These are phyloP conservation scores for Dione juno DNA, from an alignment of 2,888 invertebrate genomes.

Conservation along the genomic window DNA sequence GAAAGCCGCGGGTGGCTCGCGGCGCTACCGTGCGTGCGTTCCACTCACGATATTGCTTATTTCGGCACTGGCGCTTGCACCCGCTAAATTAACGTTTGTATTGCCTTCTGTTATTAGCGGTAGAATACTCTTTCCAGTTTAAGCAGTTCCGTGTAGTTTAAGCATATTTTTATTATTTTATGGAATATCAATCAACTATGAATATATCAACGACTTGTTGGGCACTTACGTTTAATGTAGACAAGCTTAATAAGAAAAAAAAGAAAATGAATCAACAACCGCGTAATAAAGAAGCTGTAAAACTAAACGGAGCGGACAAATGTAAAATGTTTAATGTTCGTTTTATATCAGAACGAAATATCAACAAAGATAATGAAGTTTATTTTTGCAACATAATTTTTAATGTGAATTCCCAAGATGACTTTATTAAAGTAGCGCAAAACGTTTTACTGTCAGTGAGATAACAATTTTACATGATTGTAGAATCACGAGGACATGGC, in stretches of 20 bases:
- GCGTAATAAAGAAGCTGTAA: constrained; percentile 65
- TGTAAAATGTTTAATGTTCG: constrained; percentile 8
- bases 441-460: constrained; percentile 19
- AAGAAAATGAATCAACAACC: constrained; percentile 22
- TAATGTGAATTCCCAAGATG: constrained; percentile 32
- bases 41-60: constrained; percentile 76
- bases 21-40: constrained; percentile 77
- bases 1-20: constrained; percentile 74
- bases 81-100: constrained; percentile 75
- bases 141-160: constrained; percentile 54
- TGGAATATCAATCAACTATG: background rate
- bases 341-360: constrained; percentile 20
- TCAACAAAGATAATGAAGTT: constrained; percentile 7
- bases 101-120: constrained; percentile 77
- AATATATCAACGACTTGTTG: background rate
- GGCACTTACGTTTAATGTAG: background rate
- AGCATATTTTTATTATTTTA: background rate
- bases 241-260: background rate
- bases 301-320: constrained; percentile 49
- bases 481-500: constrained; percentile 41
- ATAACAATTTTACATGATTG: constrained; percentile 42
- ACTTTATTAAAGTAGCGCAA: constrained; percentile 26
- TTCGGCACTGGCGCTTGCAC: constrained; percentile 72
- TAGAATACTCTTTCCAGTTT: constrained; percentile 61
- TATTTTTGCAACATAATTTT: constrained; percentile 16